Base-by-base conservation (phyloP, 2,113 vertebrate species). In the Serinus canaria region DNA sequence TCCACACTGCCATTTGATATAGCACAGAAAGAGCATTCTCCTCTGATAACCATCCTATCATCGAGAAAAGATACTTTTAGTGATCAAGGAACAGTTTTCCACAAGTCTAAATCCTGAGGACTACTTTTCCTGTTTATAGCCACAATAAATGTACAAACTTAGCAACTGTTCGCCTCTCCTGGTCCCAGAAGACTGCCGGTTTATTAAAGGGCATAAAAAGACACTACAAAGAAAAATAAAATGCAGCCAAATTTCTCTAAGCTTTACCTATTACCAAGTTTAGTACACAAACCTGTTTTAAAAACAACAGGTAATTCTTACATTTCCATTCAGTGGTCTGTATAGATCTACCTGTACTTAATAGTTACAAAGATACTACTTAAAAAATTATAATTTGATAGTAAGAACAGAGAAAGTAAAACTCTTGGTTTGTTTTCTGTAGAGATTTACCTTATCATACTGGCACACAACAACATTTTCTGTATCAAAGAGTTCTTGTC, bases 391-490 rank as follows among this genome's bases (percentile, higher is more conserved):
- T 8, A 2, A 67, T 28, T 47, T 64, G 13, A 86, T 20, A 52
- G 39, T n/a, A 82, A 53, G 4, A 87, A 49, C 14, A 72, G 27
- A 83, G 14, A 31, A 81, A 43, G 22, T 5, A 67, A 43, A 77
- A 79, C 23, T 59, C 19, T 15, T 37, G 9, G 11, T 63, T 49
- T 81, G 30, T 44, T 24, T 82, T 77, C 33, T 25, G 10, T 39
- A 89, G 37, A 35, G 6, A 77, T 97, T 97, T 97, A 99, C 99
- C 99, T 99, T 99, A 97, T 99, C 99, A 67, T 99, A 99, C 66
- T 99, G 99, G 97, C 99, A 99, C 58, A 99, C 99, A 67, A 99
- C 99, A 95, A 99, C 99, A 84, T 99, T 99, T 98, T 99, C 99
- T 2, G 99, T 99, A 94, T 99, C 99, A 13, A 99, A 99, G 75